A percentile compares a stretch with the other conserved stretches of the same genome.
Evolutionary conservation across 2,888 invertebrate species (phyloP).

Genomic region (Apodemia zela): DNA sequence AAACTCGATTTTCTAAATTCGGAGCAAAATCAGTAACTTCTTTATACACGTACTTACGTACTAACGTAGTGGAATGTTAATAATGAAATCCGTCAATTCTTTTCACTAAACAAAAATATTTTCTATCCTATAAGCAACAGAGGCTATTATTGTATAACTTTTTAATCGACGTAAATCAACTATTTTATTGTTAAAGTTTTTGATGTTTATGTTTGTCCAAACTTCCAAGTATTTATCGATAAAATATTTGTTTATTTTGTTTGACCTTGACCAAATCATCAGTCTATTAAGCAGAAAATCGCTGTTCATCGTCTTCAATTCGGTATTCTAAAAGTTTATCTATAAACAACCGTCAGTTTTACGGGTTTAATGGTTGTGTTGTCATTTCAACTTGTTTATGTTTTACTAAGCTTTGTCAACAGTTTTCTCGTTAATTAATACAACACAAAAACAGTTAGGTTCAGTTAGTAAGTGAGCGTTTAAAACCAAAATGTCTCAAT

Average conservation of each 20-base stretch:
- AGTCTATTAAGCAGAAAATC: neutral
- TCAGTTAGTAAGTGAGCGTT: too few species aligned
- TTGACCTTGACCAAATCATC: neutral
- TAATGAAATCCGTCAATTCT: too few species aligned
- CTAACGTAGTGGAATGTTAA: too few species aligned
- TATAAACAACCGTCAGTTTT: neutral
- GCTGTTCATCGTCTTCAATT: neutral
- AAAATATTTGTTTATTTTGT: neutral
- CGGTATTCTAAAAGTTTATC: neutral
- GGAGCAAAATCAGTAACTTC: too few species aligned
- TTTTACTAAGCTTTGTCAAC: neutral
- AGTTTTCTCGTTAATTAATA: neutral
- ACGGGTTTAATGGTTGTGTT: neutral
- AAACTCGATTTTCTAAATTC: too few species aligned
- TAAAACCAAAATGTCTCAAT: too few species aligned
- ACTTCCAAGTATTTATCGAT: neutral
- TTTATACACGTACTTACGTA: too few species aligned
- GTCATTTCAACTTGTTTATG: neutral
- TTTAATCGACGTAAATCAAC: neutral
- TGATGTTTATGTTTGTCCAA: constrained; percentile 1
- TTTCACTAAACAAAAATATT: too few species aligned
- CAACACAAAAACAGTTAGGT: neutral
- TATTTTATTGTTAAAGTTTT: constrained; percentile 1
- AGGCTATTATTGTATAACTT: neutral
- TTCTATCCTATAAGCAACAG: too few species aligned